phyloP scores from a whole-genome alignment of 2,888 invertebrate genomes.

The Drosophila paramelanica region DNA sequence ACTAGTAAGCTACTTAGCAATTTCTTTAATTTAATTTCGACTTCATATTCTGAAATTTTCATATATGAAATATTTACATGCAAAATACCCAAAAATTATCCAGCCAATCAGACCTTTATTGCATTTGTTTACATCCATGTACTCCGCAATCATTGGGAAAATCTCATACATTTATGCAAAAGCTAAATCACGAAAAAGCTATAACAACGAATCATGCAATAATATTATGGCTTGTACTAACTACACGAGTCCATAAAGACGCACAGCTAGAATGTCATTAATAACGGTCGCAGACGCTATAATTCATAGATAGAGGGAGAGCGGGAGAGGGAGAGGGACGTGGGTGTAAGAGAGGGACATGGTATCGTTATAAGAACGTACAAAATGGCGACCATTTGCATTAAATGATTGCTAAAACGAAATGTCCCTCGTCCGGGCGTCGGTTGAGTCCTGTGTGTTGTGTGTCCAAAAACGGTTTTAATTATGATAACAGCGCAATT shows the following conservation, averaged over 20 bases:
- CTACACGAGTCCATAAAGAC: conserved; percentile 48
- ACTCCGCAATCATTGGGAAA: conserved; percentile 62
- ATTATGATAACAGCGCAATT: conserved; percentile 83
- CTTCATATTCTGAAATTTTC: neutral
- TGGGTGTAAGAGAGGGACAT: conserved; percentile 6
- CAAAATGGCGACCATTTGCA: conserved; percentile 80
- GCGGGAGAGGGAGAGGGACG: neutral
- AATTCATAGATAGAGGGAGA: conserved; percentile 45
- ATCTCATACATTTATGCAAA: conserved; percentile 72
- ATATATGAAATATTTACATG: conserved; percentile 1
- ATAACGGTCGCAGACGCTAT: conserved; percentile 68
- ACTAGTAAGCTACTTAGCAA: no score
- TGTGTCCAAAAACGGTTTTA: conserved; percentile 79
- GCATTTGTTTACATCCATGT: conserved; percentile 60
- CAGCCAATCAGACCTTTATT: no score
- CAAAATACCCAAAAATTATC: neutral
- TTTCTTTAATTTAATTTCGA: neutral
- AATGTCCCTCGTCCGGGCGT: conserved; percentile 28
- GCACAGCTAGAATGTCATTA: conserved; percentile 59
- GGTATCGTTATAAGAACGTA: conserved; percentile 60
- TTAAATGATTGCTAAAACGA: conserved; percentile 78
- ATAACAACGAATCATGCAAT: conserved; percentile 76
- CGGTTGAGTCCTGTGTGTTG: conserved; percentile 25
- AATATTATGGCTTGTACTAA: conserved; percentile 68
- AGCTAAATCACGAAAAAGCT: conserved; percentile 67